Base-by-base conservation (phyloP, 2,113 vertebrate genomes). In the Delphinapterus leucas region DNA sequence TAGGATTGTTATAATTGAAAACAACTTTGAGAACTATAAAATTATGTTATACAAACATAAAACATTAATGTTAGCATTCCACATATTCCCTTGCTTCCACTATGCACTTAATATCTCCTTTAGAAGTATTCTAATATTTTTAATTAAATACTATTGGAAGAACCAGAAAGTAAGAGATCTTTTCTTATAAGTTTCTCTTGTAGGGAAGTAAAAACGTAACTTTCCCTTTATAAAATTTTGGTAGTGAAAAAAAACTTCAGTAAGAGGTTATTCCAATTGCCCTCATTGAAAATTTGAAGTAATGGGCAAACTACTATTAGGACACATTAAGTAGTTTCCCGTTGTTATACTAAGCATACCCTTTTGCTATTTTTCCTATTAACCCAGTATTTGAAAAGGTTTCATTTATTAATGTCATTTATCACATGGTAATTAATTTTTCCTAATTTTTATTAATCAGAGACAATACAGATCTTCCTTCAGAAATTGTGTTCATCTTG, bases 361-460 rank as follows among this genome's bases (percentile, higher is more conserved):
- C 6, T 88, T 55, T n/a, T 47, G 21, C 9, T 93, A 55, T 61
- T 21, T 73, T 61, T 68, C 82, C 23, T 85, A n/a, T 55, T 86
- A 86, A 33, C 7, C 13, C 31, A 44, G 13, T 23, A 74, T 61
- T 91, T 93, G 58, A 92, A 97, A 88, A 21, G 25, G 26, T 61
- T 79, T 94, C 6, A 87, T 61, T 95, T 38, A 49, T 63, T 31
- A 91, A 33, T 92, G 33, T n/a, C 14, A 3, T 47, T 73, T 94
- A 81, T 60, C 21, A 67, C 25, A 36, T 5, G 67, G 12, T 25
- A 63, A 89, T 88, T 96, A 2, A 68, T 68, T 74, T 95, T 77
- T 71, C 17, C n/a, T n/a, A 65, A 70, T 92, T 76, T 90, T 85
- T 93, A 55, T 36, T 83, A 23, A 93, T 73, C 76, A 95, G 70